Percentiles rank a stretch among this genome's conserved stretches.
Conservation (phyloP, 2,888 invertebrate genomes). For the Chrysotoxum bicinctum region DNA sequence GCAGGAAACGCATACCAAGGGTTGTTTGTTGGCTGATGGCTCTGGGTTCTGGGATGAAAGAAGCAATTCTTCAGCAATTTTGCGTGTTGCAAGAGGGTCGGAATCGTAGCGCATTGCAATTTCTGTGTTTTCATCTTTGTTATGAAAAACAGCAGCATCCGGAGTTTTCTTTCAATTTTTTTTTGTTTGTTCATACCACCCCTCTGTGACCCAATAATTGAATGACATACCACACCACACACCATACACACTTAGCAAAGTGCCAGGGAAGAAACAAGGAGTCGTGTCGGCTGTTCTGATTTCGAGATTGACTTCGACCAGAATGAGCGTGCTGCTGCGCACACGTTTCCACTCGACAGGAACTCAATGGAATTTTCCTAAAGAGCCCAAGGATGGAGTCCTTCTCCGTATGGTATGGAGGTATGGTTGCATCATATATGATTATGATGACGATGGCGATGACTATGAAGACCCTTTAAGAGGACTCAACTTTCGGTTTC, state of each 20-base stretch:
- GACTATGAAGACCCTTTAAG: constrained; percentile 5
- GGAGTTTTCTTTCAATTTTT: constrained; percentile 24
- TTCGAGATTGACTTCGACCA: constrained; percentile 42
- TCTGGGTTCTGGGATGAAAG: background rate
- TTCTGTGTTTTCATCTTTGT: constrained; percentile 29
- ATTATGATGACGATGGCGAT: background rate
- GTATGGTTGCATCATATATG: constrained; percentile 39
- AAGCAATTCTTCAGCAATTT: constrained; percentile 44
- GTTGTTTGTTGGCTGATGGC: background rate
- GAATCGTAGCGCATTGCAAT: constrained; percentile 35
- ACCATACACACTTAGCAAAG: constrained; percentile 22
- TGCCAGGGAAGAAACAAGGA: constrained; percentile 33
- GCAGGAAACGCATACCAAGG: constrained; percentile 46
- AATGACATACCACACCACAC: constrained; percentile 60
- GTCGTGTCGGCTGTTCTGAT: constrained; percentile 30
- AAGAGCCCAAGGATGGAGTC: constrained; percentile 9
- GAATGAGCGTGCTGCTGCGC: constrained; percentile 62
- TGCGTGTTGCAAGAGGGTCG: constrained; percentile 29
- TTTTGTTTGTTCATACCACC: constrained; percentile 7
- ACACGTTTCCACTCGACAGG: constrained; percentile 67
- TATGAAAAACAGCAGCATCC: constrained; percentile 44
- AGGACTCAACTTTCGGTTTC: constrained; percentile 42
- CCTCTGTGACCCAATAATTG: constrained; percentile 64
- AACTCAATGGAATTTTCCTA: constrained; percentile 64
- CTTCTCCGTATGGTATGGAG: background rate